phyloP scores from a whole-genome alignment of 2,797 vertebrate genomes.

The Danio albolineatus region DNA sequence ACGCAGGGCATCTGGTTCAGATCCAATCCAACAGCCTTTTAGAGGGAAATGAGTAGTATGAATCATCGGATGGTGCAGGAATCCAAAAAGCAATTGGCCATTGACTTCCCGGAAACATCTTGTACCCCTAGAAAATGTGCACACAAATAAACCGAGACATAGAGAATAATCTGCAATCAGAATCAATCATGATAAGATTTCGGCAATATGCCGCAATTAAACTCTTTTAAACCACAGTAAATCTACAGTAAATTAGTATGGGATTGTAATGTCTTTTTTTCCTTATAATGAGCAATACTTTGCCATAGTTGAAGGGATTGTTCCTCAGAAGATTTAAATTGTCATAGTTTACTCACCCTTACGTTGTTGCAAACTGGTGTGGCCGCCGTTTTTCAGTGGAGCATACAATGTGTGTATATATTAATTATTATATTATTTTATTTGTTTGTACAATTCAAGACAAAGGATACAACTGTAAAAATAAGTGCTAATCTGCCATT shows the following conservation, averaged over 20 bases:
- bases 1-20: conserved; percentile 30
- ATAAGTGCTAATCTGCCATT: no score
- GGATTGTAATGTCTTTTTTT: no score
- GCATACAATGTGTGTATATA: background rate
- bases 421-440: background rate
- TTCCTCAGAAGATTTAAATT: background rate
- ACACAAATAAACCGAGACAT: no score
- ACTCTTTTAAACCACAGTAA: background rate
- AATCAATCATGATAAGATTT: background rate
- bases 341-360: background rate
- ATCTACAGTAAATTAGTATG: background rate
- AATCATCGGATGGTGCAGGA: conserved; percentile 31
- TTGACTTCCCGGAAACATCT: conserved; percentile 35
- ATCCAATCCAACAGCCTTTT: conserved; percentile 17
- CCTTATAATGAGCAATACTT: background rate
- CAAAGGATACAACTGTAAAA: no score
- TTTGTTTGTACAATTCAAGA: background rate
- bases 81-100: conserved; percentile 15
- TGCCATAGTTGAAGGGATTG: background rate
- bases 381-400: background rate
- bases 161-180: background rate
- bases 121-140: background rate
- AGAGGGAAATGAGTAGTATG: conserved; percentile 22
- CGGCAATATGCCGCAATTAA: background rate
- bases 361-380: background rate